These are phyloP conservation scores for Spodoptera picta DNA, from an alignment of 2,888 invertebrate species.

Conservation along the genomic window DNA sequence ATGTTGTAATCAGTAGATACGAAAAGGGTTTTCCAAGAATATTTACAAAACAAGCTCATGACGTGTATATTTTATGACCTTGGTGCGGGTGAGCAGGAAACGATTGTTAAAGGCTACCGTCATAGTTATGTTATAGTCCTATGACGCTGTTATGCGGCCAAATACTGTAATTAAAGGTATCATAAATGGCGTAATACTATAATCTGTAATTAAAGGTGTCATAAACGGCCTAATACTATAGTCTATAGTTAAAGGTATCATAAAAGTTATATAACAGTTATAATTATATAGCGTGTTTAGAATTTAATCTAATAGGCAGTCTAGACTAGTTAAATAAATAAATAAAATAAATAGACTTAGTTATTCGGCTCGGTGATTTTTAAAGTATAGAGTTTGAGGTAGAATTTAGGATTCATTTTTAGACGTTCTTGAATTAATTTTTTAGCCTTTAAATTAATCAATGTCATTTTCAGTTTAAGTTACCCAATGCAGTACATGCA, in stretches of 20 bases:
- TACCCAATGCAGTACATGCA: too few relatives aligned
- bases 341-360: too few relatives aligned
- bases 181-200: not conserved
- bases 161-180: not conserved
- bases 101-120: not conserved
- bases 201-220: too few relatives aligned
- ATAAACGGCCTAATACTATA: too few relatives aligned
- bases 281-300: not conserved
- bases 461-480: too few relatives aligned
- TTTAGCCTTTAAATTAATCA: too few relatives aligned
- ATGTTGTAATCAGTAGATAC: not conserved
- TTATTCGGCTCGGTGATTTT: too few relatives aligned
- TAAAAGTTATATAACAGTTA: constrained; percentile 7
- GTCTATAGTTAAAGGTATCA: not conserved
- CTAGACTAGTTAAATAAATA: too few relatives aligned
- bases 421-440: too few relatives aligned
- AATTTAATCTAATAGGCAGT: too few relatives aligned
- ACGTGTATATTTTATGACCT: constrained; percentile 18
- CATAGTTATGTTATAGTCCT: not conserved
- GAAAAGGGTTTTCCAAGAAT: constrained; percentile 21
- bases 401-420: too few relatives aligned
- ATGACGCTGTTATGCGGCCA: not conserved
- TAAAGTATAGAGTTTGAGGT: too few relatives aligned
- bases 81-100: constrained; percentile 41
- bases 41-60: constrained; percentile 26